Evolutionary conservation across 2,113 vertebrate species (phyloP), one percentile per base, ranked within the genome.

Genomic region (Oreochromis aureus): DNA sequence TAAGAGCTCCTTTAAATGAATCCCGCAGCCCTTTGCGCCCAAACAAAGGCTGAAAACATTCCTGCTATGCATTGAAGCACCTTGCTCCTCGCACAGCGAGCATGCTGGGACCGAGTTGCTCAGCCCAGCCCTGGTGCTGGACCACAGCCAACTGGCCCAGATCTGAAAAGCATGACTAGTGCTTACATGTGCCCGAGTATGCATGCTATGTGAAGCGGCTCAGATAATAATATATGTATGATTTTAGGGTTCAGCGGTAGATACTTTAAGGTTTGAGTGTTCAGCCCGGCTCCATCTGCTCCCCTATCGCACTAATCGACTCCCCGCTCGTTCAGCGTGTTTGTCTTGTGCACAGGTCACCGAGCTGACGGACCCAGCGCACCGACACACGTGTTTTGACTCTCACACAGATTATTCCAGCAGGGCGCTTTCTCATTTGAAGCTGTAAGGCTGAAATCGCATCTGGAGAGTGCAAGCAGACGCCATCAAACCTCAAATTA

Each of bases 21-120:
- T 83, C 85, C 91, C 48, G 6, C 85, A 81, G 88, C 61, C 79
- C 81, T 87, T 81, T 61, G 79, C 83, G 7, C 76, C 81, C 87
- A 90, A 89, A 95, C 89, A 90, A 92, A 93, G 91, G 84, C 10
- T 61, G 84, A 86, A 95, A 90, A 87, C 93, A 96, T 96, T 95
- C 88, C 91, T 95, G 93, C 91, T 95, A 95, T 95, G 96, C 91
- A 76, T 76, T 13, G 83, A 85, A 93, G 93, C 92, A 95, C 94
- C 93, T 93, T 94, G 82, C 87, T 87, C 73, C 89, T 73, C 80
- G 8, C 63, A 87, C 61, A 27, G 81, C 11, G 16, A 91, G 90
- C 94, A 85, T 91, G 89, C 90, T 90, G 93, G 84, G 89, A 82
- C 93, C 80, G 30, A 91, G 84, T 86, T 80, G 86, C 86, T 82